Evolutionary conservation across 2,113 vertebrate species (phyloP).

Genomic region (Blennius ocellaris): DNA sequence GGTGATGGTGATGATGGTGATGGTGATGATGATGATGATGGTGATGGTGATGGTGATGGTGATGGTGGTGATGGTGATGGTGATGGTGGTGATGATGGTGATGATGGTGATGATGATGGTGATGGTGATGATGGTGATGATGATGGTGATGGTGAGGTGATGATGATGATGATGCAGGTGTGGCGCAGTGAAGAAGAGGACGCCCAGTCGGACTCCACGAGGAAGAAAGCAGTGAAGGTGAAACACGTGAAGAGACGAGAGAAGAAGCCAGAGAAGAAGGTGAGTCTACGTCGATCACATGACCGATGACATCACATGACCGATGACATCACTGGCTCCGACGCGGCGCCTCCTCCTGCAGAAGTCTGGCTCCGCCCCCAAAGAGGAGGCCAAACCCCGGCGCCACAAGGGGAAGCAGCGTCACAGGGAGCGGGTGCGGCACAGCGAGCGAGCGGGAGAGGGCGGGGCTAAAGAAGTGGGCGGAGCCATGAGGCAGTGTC

Average conservation of each 20-base stretch:
- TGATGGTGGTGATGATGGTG: too few species aligned
- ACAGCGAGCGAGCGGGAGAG: slow-evolving; percentile 82
- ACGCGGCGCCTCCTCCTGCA: slow-evolving; percentile 5
- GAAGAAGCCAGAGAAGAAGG: slow-evolving; percentile 92
- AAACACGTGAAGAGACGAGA: slow-evolving; percentile 92
- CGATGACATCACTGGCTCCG: too few species aligned
- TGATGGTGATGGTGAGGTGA: too few species aligned
- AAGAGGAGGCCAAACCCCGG: slow-evolving; percentile 85
- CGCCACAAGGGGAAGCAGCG: slow-evolving; percentile 91
- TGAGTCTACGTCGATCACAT: neutral
- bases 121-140: too few species aligned
- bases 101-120: too few species aligned
- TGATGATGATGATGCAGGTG: too few species aligned
- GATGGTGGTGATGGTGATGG: too few species aligned
- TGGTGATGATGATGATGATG: too few species aligned
- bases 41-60: too few species aligned
- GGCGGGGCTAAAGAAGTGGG: slow-evolving; percentile 79
- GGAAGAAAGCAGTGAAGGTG: slow-evolving; percentile 92
- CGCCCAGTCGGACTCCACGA: slow-evolving; percentile 83
- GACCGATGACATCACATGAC: slow-evolving; percentile 21
- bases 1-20: too few species aligned
- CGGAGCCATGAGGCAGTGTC: slow-evolving; percentile 86
- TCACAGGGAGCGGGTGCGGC: slow-evolving; percentile 88
- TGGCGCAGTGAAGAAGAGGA: slow-evolving; percentile 93
- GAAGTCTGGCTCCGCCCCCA: slow-evolving; percentile 66